Percentiles rank a stretch among this genome's conserved stretches.
Conservation (phyloP, 2,888 invertebrate genomes). For the Andrena trimmerana region DNA sequence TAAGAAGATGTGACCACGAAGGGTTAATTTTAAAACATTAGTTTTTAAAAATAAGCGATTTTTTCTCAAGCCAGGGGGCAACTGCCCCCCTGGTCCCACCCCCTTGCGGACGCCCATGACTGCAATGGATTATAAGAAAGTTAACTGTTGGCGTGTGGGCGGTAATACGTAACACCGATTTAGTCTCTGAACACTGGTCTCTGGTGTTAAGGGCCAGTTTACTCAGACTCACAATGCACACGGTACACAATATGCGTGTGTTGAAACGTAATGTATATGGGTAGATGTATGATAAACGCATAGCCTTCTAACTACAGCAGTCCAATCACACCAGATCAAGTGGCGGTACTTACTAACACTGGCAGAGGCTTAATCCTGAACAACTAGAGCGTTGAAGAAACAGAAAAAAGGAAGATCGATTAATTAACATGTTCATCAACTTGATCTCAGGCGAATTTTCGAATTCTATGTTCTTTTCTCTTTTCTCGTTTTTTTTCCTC, state of each 20-base stretch:
- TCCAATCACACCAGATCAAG: conserved; percentile 86
- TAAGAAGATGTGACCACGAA: too few relatives aligned
- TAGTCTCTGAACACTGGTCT: background rate
- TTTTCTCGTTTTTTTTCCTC: background rate
- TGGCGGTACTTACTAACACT: conserved; percentile 97
- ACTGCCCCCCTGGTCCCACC: too few relatives aligned
- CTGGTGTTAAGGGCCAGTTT: conserved; percentile 18
- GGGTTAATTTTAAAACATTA: too few relatives aligned
- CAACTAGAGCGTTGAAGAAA: conserved; percentile 91
- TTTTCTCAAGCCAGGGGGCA: too few relatives aligned
- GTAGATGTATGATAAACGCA: conserved; percentile 77
- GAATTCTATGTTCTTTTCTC: conserved; percentile 30
- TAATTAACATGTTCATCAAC: conserved; percentile 78
- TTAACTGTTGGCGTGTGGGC: background rate
- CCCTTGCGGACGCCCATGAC: too few relatives aligned
- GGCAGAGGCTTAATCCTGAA: conserved; percentile 99
- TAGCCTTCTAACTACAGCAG: conserved; percentile 85
- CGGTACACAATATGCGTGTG: conserved; percentile 52
- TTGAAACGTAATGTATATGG: conserved; percentile 51
- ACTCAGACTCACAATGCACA: conserved; percentile 57
- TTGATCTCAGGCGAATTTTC: conserved; percentile 51
- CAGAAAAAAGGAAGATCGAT: conserved; percentile 83
- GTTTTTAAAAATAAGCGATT: too few relatives aligned
- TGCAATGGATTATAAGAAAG: too few relatives aligned
- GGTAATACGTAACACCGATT: background rate